Base-by-base conservation (phyloP, 64 coral and sea anemone species). In the Montipora capricornis region DNA sequence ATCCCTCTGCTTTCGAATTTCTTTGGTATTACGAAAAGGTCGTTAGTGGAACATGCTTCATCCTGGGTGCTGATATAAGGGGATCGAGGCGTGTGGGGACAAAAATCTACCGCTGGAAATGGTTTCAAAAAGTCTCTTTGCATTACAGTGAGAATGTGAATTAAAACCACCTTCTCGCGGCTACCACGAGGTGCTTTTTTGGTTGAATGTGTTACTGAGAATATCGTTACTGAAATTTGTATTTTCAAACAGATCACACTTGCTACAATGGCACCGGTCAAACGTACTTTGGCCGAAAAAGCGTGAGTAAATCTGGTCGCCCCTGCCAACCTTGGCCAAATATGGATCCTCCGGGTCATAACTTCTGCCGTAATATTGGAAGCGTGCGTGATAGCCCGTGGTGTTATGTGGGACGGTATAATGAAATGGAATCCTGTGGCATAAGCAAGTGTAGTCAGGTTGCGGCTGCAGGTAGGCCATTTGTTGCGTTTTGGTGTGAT, bases 281-380 rank as follows among this genome's bases (percentile, higher is more conserved):
- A 10, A 24, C 49, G 16, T 98, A 98, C 26, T 26, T 89, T 19
- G 96, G 96, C 8, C 51, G 81, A 70, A 80, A 68, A 59, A 98
- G 95, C 70, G 46, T 78, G 0, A 90, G 90, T 4, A 74, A 64
- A 8, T 90, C 75, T 47, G 93, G 93, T 2, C 71, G 78, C 15
- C 90, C 80, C 16, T 98, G 96, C 62, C 75, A 76, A 15, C 7
- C 49, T 6, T 98, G 96, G 96, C 45, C 5, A 26, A 9, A 29
- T 7, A 47, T 46, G 12, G 68, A 80, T 55, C 81, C 81, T 0
- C 58, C 80, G 2, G 22, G 57, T 19, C 95, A 96, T 76, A 98
- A 98, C 57, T 98, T 74, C 77, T 98, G 96, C 82, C 94, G 96
- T 10, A 98, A 98, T 52, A 90, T 87, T 26, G 24, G 29, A 24